A percentile compares a stretch with the other conserved stretches of the same genome.
These are phyloP conservation scores for Garra rufa DNA, from an alignment of 2,113 vertebrate species.

Conservation along the genomic window DNA sequence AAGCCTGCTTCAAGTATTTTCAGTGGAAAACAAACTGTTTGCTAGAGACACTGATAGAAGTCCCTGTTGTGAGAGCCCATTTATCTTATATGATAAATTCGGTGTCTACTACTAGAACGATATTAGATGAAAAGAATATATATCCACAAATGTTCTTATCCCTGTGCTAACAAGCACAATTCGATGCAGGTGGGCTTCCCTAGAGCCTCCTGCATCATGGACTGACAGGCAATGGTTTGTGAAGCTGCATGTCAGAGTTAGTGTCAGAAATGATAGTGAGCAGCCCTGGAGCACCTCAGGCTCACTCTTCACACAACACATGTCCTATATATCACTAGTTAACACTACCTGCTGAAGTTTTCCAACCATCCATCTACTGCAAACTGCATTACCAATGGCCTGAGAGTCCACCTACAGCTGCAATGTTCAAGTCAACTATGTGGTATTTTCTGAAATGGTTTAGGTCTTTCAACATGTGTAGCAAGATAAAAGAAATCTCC, in stretches of 20 bases:
- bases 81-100: not conserved
- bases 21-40: constrained; percentile 11
- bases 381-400: not conserved
- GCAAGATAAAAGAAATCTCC: not conserved
- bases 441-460: not conserved
- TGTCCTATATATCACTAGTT: not conserved
- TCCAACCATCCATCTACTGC: not conserved
- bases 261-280: not conserved
- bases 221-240: constrained; percentile 5
- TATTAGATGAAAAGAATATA: not conserved
- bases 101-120: not conserved
- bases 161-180: not conserved
- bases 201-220: not conserved
- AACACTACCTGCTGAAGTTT: not conserved
- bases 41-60: not conserved
- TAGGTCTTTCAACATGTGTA: not conserved
- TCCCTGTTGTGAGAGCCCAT: not conserved
- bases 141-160: not conserved
- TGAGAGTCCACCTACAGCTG: not conserved
- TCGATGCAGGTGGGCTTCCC: not conserved
- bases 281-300: not conserved
- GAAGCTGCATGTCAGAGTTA: not conserved
- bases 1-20: constrained; percentile 20
- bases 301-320: not conserved
- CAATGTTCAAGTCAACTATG: not conserved